Conservation (phyloP, 2,888 invertebrate species). For the Polyommatus icarus region DNA sequence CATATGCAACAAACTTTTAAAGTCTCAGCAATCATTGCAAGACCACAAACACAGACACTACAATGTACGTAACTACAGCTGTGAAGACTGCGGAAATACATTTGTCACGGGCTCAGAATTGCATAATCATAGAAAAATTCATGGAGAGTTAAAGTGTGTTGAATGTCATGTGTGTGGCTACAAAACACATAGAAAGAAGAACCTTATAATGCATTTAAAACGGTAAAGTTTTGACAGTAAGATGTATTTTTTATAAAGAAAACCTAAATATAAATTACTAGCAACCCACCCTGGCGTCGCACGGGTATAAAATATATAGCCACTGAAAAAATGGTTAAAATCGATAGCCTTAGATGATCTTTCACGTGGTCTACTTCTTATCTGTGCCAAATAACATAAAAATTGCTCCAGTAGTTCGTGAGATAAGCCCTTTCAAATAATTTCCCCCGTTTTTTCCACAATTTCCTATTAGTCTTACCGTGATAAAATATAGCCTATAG, state of each 20-base stretch:
- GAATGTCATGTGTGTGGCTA: constrained; percentile 71
- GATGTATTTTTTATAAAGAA: neutral
- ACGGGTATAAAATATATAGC: too few relatives aligned
- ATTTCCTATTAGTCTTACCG: too few relatives aligned
- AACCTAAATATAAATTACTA: too few relatives aligned
- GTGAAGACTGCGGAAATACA: constrained; percentile 72
- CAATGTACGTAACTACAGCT: constrained; percentile 69
- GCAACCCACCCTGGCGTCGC: too few relatives aligned
- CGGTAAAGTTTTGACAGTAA: constrained; percentile 49
- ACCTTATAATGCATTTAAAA: constrained; percentile 65
- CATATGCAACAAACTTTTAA: constrained; percentile 67
- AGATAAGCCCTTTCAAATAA: too few relatives aligned
- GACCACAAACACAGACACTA: constrained; percentile 70
- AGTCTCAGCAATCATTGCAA: constrained; percentile 63
- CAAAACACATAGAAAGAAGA: constrained; percentile 66
- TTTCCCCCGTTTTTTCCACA: too few relatives aligned
- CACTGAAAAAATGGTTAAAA: too few relatives aligned
- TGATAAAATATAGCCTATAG: too few relatives aligned
- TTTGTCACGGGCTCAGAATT: constrained; percentile 73
- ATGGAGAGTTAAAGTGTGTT: constrained; percentile 55
- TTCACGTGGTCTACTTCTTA: too few relatives aligned
- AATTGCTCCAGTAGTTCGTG: too few relatives aligned
- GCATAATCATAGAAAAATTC: constrained; percentile 67
- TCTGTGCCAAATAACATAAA: too few relatives aligned
- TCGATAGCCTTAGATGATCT: too few relatives aligned